Conservation (phyloP, 2,888 invertebrate genomes). For the Limnephilus lunatus region DNA sequence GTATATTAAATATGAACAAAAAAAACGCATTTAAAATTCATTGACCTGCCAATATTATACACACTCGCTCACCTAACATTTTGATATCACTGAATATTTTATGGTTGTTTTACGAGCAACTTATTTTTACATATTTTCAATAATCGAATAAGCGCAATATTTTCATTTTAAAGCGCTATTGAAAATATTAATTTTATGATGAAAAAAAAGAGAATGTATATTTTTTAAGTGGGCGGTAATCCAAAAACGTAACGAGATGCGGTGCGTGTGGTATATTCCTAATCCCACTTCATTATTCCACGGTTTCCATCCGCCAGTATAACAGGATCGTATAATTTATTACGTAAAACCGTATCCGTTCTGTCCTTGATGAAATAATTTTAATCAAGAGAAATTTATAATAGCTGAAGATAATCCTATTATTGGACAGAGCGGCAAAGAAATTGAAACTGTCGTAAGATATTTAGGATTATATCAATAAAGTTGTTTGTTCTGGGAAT, state of each 20-base stretch:
- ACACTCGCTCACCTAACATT: too few species aligned
- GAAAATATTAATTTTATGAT: not conserved
- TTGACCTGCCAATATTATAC: too few species aligned
- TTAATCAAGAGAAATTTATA: constrained; percentile 60
- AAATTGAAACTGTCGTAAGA: constrained; percentile 34
- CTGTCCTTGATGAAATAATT: constrained; percentile 51
- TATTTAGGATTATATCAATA: constrained; percentile 13
- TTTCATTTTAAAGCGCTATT: not conserved
- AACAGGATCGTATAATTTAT: not conserved
- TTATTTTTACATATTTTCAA: too few species aligned
- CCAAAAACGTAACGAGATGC: not conserved
- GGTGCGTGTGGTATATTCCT: not conserved
- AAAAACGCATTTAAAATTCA: too few species aligned
- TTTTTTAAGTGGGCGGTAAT: not conserved
- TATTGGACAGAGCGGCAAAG: constrained; percentile 35
- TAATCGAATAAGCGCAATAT: too few species aligned
- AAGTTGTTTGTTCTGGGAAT: constrained; percentile 31
- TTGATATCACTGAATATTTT: too few species aligned
- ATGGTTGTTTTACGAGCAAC: too few species aligned
- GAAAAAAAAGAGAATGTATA: not conserved
- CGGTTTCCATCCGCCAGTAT: not conserved
- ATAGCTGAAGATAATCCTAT: constrained; percentile 56
- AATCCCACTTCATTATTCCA: not conserved
- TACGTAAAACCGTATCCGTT: constrained; percentile 3
- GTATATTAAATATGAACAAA: too few species aligned